Base-by-base conservation (phyloP, 1,140 invertebrate species). In the Penaeus vannamei region DNA sequence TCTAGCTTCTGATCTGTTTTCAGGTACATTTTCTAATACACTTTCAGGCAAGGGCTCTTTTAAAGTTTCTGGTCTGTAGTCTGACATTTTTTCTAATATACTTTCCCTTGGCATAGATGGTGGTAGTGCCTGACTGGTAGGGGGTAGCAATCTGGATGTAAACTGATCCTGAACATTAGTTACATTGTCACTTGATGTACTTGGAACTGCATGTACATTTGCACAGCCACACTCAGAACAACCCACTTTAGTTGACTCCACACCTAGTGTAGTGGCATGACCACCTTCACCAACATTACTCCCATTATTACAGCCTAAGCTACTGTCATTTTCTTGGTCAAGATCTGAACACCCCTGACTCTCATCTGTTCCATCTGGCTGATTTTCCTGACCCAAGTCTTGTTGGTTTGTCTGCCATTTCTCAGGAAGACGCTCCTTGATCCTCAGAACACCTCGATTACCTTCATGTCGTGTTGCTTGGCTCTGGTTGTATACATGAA, bases 401-500 rank as follows among this genome's bases (percentile, higher is more conserved):
- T 53, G 53, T 53, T 53, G 60, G 46, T 77, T 79, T 23, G 81
- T 86, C 69, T 91, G 90, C 90, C 90, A 91, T 72, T 90, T 90
- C 79, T 89, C 84, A 86, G 91, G 88, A 10, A 77, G 69, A 22
- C 88, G 66, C 69, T 90, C 91, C 60, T 88, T 90, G 22, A 91
- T 91, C 60, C 86, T 84, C 17, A 91, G 80, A 17, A 88, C 80
- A 32, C 86, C 84, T 12, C 86, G 79, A 53, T 59, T 86, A 32
- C 83, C 89, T 84, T 83, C 72, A 7, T 87, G 87, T 29, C 83
- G 84, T n/a, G 85, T 66, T 59, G 87, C 59, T 79, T 90, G 87
- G 46, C 85, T 90, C 42, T 88, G 79, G 46, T 89, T 91, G 32
- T 91, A 91, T 53, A 91, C 90, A 76, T 91, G 91, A 53, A 91